Base-by-base conservation (phyloP, 2,888 invertebrate genomes). In the Venustoraphidia nigricollis region DNA sequence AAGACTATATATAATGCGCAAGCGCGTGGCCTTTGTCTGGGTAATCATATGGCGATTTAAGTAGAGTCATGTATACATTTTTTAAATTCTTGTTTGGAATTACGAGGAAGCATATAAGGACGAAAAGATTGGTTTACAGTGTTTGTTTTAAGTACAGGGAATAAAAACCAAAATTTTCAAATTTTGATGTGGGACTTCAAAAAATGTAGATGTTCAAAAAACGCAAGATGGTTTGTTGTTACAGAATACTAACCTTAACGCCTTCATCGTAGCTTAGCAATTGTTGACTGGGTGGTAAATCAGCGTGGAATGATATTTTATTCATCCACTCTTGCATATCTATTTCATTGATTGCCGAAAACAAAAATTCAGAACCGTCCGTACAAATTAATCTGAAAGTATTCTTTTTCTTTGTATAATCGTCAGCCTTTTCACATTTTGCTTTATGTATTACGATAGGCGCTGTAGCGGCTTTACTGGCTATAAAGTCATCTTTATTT, bases 321-420 rank as follows among this genome's bases (percentile, higher is more conserved):
- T 83, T 83, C 11, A 91, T 81, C 94, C 94, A 95, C 51, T 91
- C 90, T 58, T 77, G 74, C 83, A 92, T 81, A 49, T 84, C 81
- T 2, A 77, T 78, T 47, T 80, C 75, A 41, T 75, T 78, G 8
- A 76, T 69, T 44, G 89, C 84, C 41, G 88, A 78, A 66, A 97
- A 92, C 53, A 97, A 71, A 68, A 86, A 96, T 69, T 95, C 94
- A 0, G 95, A 88, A 2, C 92, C 92, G 65, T 97, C 97, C 0
- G 82, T 82, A 55, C 92, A 77, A 45, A 78, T 75, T 50, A 97
- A 69, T 41, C 95, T 79, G 73, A 94, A 93, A 36, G 95, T 94
- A 62, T 94, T 76, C 62, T 94, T 92, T 61, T 91, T 83, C 67
- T 97, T 97, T 10, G 89, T 91, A 69, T 97, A 97, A 69, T 97